Evolutionary conservation across 30 jellyfish, hydroid and myxozoan genomes (phyloP), one percentile per base, ranked within the genome.

Genomic region (Turritopsis dohrnii): DNA sequence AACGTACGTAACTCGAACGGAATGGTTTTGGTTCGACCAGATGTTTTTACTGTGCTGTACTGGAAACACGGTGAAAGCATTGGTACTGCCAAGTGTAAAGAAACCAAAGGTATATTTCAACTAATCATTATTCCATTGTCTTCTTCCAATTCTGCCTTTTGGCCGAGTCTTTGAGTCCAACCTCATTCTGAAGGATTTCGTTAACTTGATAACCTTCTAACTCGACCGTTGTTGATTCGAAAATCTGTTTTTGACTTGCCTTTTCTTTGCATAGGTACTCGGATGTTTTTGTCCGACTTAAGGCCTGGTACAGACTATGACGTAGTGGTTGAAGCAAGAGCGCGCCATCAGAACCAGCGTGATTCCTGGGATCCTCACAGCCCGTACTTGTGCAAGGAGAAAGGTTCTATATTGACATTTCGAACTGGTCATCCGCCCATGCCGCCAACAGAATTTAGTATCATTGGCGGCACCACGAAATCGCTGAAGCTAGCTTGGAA

Each of bases 351-450:
- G 54, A 85, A 85, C 73, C 90, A 85, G n/a, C 71, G 88, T 53
- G 90, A 75, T 29, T 69, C 90, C 17, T 76, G 90, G 83, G 90
- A 85, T 66, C 92, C 90, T 23, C 90, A 85, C 54, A 85, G 76
- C 30, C 92, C 88, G 18, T 85, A 77, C 66, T 72, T 85, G 18
- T 76, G 90, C 7, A 76, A 65, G 52, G 90, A 85, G 20, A 29
- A 29, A 23, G 66, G 81, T 3, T 21, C 79, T 18, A 25, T 41
- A 0, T 24, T 77, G 17, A 13, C 90, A 20, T 85, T 85, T 53
- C 86, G 88, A 5, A 85, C 92, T 26, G 90, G 92, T 1, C 90
- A 75, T 29, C 92, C 92, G 9, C 92, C 92, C 21, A 71, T 75
- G 91, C 3, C 91, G 41, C 90, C 92, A 24, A 85, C 90, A 3